Base-by-base conservation (phyloP, 2,797 vertebrate species). In the Tinamus major region DNA sequence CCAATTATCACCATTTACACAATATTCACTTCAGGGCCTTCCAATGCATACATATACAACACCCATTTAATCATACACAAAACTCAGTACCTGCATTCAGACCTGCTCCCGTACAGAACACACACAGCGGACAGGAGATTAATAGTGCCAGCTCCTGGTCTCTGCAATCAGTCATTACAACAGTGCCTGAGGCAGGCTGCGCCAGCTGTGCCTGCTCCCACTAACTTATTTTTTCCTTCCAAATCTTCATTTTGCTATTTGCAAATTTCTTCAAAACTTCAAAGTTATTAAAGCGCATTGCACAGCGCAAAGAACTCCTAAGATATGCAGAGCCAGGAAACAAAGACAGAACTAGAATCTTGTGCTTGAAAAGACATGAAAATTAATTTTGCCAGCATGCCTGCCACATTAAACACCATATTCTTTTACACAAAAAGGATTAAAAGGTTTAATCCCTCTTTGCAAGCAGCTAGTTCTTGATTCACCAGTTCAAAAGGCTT, bases 301-400 rank as follows among this genome's bases (percentile, higher is more conserved):
- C 77, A 70, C 4, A 89, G 76, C 9, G 37, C 26, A 90, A 92
- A 92, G 94, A 91, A 83, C 26, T 35, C 0, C 1, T 81, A 93
- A 89, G 63, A 95, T 77, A 88, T 27, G 91, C 79, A 83, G 85
- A 84, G 65, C 58, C 46, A 72, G 61, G 51, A 95, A 93, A 93
- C 79, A 96, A 81, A 94, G 75, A 69, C 81, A 91, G 71, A 96
- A 85, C 70, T 86, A 72, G 93, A 96, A 93, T 91, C 82, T 46
- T 78, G 68, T 91, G 93, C 94, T 95, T 94, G 92, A 93, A 96
- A 95, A 96, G 96, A 96, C 91, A 95, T 68, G 89, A 95, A 97
- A 95, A 97, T 97, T 96, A 94, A 96, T 97, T 97, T 95, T 94
- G 92, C 78, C 94, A 93, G 95, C 85, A 90, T 93, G 91, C 78